Evolutionary conservation across 2,797 vertebrate species (phyloP), one percentile per base, ranked within the genome.

Genomic region (Hydrocynus forskahlii): DNA sequence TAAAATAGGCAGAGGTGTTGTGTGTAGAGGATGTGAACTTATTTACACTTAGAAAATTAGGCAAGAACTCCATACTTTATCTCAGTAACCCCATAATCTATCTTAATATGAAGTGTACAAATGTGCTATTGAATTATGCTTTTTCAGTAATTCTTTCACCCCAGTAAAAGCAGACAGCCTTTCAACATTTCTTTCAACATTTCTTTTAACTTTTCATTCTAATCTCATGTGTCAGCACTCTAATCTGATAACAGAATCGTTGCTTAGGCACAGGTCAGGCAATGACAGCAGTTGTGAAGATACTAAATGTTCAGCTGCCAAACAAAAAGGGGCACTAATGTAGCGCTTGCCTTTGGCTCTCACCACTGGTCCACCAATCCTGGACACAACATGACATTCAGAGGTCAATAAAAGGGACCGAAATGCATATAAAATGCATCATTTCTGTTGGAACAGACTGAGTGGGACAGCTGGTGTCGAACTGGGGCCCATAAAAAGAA

Each of bases 401-500:
- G 16, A 70, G 2, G n/a, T 17, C 62, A 54, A 78, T 64, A 74
- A 74, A 81, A 40, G 9, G 52, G 5, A 59, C 1, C 29, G 16
- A 52, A 48, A 73, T 72, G 19, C 38, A 13, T 16, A 25, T 63
- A 45, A 79, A 75, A 50, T 29, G 21, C 35, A 62, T 54, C 19
- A 38, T 69, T 74, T 40, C 21, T 21, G 8, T 60, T 74, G 54
- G 69, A 43, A 52, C 76, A 75, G 62, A 25, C 13, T 19, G 54
- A 40, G 29, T 12, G 25, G 40, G 19, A 74, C 70, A 82, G 69
- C 70, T 78, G 76, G 17, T 68, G 14, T 48, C 1, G 1, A 38
- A 25, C 6, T 82, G 40, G 10, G 40, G n/a, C 57, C 70, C 29
- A 50, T 66, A 77, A 82, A 78, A 59, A 50, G 14, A 9, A 16